Base-by-base conservation (phyloP, 2,797 vertebrate species). In the Dipus sagitta region DNA sequence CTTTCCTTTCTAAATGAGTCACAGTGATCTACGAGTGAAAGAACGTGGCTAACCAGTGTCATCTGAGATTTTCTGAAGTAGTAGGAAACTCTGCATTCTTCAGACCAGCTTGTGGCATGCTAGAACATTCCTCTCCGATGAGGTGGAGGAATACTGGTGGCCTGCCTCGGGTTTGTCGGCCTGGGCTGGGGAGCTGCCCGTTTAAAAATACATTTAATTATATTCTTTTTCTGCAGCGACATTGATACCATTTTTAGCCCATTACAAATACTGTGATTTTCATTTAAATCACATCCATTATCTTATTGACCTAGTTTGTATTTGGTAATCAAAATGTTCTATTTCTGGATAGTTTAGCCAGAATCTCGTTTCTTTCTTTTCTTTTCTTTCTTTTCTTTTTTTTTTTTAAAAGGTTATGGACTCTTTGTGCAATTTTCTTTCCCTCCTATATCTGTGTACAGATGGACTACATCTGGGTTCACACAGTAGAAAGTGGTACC, bases 61-160 rank as follows among this genome's bases (percentile, higher is more conserved):
- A 97, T 97, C 98, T 96, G 98, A 98, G 98, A 98, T 98, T 98
- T 98, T 98, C 98, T 98, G 96, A 97, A 97, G 85, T 93, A 93
- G 98, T 98, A 97, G 98, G 99, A 99, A 99, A 99, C 98, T 98
- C 98, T 97, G 88, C 99, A 99, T 99, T 99, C 99, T 99, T 99
- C 97, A 97, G 97, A 97, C 98, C 98, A 93, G 97, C 98, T 97
- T 98, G 98, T 97, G 98, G 98, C 98, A 98, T 98, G 98, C 99
- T 99, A 99, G 98, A 97, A 97, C 99, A 99, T 99, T 99, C 99
- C 99, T 98, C 98, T 98, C 97, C 97, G 97, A 98, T 99, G 99
- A 99, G 99, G 98, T 99, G 98, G 98, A 98, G 97, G 96, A 96
- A 94, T 88, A 24, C 96, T 97, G 97, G 97, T 95, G 96, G 96